Percentiles rank a stretch among this genome's conserved stretches.
Evolutionary conservation across 2,797 vertebrate species (phyloP).

Genomic region (Tapera naevia): DNA sequence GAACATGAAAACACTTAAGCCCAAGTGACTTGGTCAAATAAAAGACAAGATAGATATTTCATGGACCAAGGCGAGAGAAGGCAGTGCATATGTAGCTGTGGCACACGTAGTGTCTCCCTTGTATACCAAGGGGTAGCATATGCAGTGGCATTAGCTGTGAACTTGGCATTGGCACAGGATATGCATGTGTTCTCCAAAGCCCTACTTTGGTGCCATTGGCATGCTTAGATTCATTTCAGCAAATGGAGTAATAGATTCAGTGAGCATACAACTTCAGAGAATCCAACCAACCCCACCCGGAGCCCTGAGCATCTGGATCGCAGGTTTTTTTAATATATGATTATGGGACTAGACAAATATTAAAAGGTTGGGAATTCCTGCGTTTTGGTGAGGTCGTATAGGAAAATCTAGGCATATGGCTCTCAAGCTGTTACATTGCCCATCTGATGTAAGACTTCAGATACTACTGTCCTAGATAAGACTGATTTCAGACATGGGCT

Average conservation of each 20-base stretch:
- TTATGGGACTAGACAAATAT: background rate
- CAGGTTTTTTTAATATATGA: background rate
- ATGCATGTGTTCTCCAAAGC: background rate
- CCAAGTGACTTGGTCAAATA: background rate
- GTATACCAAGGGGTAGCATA: background rate
- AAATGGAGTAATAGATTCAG: background rate
- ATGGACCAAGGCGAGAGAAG: background rate
- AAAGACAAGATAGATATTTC: background rate
- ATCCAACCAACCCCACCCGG: background rate
- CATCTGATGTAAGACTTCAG: background rate
- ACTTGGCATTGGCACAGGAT: background rate
- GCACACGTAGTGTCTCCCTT: background rate
- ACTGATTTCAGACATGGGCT: background rate
- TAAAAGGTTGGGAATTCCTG: background rate
- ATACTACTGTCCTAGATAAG: background rate
- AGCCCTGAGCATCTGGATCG: background rate
- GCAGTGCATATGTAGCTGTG: background rate
- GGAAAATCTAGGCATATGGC: background rate
- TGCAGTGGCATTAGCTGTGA: background rate
- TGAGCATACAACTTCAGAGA: background rate
- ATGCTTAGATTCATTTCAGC: background rate
- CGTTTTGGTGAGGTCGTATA: background rate
- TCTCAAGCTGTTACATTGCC: background rate
- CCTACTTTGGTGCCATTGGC: background rate
- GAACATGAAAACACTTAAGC: background rate